Conservation (phyloP, 2,797 vertebrate species). For the Bradypodion ventrale region DNA sequence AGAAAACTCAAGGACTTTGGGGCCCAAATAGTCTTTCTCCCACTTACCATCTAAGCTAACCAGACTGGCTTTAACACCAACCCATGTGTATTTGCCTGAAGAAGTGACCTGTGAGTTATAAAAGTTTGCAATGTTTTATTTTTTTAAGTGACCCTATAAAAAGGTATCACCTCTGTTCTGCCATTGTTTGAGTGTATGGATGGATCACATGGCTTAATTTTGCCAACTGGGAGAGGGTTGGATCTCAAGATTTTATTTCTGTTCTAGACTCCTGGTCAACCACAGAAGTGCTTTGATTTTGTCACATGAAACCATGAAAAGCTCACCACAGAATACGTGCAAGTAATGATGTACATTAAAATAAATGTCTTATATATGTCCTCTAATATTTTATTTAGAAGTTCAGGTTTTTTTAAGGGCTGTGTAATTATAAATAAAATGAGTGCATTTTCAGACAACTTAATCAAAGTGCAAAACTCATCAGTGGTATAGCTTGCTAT, state of each 20-base stretch:
- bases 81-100: too few relatives aligned
- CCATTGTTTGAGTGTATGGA: too few relatives aligned
- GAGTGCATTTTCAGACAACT: constrained; percentile 39
- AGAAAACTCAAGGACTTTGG: too few relatives aligned
- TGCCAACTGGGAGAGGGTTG: too few relatives aligned
- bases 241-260: background rate
- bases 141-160: too few relatives aligned
- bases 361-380: background rate
- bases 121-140: too few relatives aligned
- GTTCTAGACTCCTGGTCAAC: background rate
- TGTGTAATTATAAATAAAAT: constrained; percentile 46
- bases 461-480: constrained; percentile 60
- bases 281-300: background rate
- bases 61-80: too few relatives aligned
- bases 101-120: too few relatives aligned
- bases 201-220: too few relatives aligned
- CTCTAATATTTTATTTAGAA: background rate
- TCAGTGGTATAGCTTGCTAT: constrained; percentile 33
- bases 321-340: background rate
- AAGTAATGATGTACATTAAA: background rate
- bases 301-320: background rate
- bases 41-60: too few relatives aligned
- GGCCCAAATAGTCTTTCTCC: too few relatives aligned
- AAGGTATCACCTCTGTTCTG: too few relatives aligned
- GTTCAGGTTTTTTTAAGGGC: background rate